Evolutionary conservation across 2,113 vertebrate species (phyloP).

Genomic region (Micromys minutus): DNA sequence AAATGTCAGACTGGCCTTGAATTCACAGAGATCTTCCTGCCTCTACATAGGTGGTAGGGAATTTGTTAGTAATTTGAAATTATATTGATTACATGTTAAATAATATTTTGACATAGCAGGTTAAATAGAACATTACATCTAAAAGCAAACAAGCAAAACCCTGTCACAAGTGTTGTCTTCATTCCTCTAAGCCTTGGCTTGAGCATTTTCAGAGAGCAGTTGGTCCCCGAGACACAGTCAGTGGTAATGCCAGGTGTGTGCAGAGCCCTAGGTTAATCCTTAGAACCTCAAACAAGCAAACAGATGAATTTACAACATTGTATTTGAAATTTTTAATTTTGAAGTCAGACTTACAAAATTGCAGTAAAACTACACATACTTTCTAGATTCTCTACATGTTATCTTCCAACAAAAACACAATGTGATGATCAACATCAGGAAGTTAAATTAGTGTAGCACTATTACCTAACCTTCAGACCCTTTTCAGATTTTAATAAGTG

Average conservation of each 20-base stretch:
- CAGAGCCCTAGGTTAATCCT: background rate
- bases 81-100: background rate
- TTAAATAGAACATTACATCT: background rate
- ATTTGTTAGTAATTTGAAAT: background rate
- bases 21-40: background rate
- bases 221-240: background rate
- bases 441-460: background rate
- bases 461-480: background rate
- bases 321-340: background rate
- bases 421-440: background rate
- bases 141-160: background rate
- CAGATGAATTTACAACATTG: background rate
- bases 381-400: background rate
- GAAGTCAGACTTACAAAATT: background rate
- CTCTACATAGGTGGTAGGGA: background rate
- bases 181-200: background rate
- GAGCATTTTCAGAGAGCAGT: background rate
- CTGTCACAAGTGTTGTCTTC: background rate
- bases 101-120: background rate
- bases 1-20: background rate
- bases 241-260: background rate
- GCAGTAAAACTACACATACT: background rate
- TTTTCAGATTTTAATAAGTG: background rate
- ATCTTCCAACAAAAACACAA: background rate
- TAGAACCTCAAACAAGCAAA: background rate